phyloP scores from a whole-genome alignment of 2,113 vertebrate species.

The Zosterops hypoxanthus region DNA sequence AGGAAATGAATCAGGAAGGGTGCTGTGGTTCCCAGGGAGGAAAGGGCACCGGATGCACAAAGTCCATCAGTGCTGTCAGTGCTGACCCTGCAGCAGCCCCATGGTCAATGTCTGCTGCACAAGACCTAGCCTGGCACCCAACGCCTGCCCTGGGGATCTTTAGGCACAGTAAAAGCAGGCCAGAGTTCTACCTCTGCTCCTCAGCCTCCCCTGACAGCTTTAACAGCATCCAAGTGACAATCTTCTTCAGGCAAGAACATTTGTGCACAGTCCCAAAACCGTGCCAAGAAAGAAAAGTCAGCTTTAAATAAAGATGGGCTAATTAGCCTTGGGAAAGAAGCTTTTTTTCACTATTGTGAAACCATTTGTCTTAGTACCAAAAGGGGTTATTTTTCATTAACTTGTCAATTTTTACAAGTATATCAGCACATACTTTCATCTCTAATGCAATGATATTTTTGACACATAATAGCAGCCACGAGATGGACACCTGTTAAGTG shows the following conservation, averaged over 20 bases:
- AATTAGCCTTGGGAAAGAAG: background rate
- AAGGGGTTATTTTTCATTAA: background rate
- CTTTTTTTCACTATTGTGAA: background rate
- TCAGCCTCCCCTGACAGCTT: background rate
- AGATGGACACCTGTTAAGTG: background rate
- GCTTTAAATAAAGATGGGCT: background rate
- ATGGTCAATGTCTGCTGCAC: fast-evolving
- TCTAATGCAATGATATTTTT: background rate
- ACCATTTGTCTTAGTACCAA: background rate
- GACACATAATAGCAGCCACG: background rate
- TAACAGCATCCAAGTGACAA: background rate
- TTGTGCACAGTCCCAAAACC: background rate
- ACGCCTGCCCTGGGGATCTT: fast-evolving
- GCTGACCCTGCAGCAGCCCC: background rate
- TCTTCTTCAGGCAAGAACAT: background rate
- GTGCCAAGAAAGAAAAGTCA: background rate
- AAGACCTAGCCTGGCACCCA: background rate
- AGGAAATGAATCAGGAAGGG: background rate
- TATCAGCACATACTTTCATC: background rate
- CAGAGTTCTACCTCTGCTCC: background rate
- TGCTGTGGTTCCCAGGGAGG: background rate
- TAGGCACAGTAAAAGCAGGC: background rate
- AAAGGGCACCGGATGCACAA: background rate
- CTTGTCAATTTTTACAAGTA: background rate
- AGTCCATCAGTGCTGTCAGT: fast-evolving